Base-by-base conservation (phyloP, 2,113 vertebrate genomes). In the Apistogramma diplotaenia region DNA sequence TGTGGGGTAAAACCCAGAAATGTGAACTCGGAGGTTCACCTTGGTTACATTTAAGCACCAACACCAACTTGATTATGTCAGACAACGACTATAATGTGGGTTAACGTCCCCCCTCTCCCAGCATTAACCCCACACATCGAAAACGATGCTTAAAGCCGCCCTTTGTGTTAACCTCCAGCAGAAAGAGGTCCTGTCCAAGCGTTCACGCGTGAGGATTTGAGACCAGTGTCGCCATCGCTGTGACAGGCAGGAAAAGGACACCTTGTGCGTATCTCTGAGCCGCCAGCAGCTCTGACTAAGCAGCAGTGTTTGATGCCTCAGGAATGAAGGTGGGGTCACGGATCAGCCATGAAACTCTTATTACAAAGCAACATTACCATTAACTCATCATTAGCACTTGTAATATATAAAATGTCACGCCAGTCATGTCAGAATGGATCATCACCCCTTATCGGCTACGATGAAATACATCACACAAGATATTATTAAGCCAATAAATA, bases 91-190 rank as follows among this genome's bases (percentile, higher is more conserved):
- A 4, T 6, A 31, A 31, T 31, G 31, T 31, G 31, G 31, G 31
- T 31, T 6, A 31, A 31, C 5, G 31, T 31, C 7, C 31, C 31
- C 31, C 31, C 31, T 31, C 31, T 31, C 31, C 31, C 31, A 31
- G 35, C 35, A 37, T 37, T 2, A 37, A 10, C 2, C 35, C 3
- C 9, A 2, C 35, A 8, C 35, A 37, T 1, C 10, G 35, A 37
- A 13, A 43, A 43, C 9, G 40, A 0, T 46, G 62, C 23, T 1
- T 27, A 67, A 27, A 27, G 61, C 40, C 6, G 0, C 21, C 21
- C 61, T 46, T 0, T 46, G 15, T 49, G 23, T 46, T 27, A 49
- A 67, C 27, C 46, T 1, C 3, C 9, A 49, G 29, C 40, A 67
- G 23, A 40, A 12, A 46, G 23, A 10, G 13, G 15, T 46, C 37